A percentile compares a stretch with the other conserved stretches of the same genome.
These are phyloP conservation scores for Erebia palarica DNA, from an alignment of 2,888 invertebrate species.

Conservation along the genomic window DNA sequence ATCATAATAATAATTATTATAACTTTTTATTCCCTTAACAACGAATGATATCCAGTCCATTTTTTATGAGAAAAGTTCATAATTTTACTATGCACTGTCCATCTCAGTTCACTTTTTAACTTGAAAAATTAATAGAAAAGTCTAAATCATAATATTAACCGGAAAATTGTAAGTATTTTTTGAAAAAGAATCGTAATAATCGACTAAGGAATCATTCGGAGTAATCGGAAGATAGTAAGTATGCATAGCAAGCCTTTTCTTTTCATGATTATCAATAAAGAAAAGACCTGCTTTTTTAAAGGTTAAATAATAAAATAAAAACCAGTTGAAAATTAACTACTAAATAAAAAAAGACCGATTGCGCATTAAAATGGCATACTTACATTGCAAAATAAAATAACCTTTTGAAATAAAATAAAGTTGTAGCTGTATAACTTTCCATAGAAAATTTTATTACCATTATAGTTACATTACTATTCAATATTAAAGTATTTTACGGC, in stretches of 20 bases:
- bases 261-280: too few relatives aligned
- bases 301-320: background rate
- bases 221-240: too few relatives aligned
- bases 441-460: conserved; percentile 3
- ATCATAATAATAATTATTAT: background rate
- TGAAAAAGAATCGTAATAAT: too few relatives aligned
- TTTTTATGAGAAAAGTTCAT: too few relatives aligned
- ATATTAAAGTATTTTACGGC: conserved; percentile 4
- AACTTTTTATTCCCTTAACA: background rate
- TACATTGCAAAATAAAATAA: background rate
- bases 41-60: too few relatives aligned
- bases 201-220: too few relatives aligned
- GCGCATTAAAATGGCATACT: background rate
- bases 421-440: conserved; percentile 12
- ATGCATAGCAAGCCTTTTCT: too few relatives aligned
- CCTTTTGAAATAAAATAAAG: conserved; percentile 4
- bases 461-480: background rate
- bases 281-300: background rate
- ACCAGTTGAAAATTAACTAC: background rate
- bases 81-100: too few relatives aligned
- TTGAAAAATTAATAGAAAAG: too few relatives aligned
- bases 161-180: too few relatives aligned
- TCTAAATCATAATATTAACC: too few relatives aligned
- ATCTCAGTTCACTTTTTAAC: too few relatives aligned
- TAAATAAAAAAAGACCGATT: background rate